Percentiles rank a stretch among this genome's conserved stretches.
These are phyloP conservation scores for Zeuzera pyrina DNA, from an alignment of 2,888 invertebrate genomes.

Conservation along the genomic window DNA sequence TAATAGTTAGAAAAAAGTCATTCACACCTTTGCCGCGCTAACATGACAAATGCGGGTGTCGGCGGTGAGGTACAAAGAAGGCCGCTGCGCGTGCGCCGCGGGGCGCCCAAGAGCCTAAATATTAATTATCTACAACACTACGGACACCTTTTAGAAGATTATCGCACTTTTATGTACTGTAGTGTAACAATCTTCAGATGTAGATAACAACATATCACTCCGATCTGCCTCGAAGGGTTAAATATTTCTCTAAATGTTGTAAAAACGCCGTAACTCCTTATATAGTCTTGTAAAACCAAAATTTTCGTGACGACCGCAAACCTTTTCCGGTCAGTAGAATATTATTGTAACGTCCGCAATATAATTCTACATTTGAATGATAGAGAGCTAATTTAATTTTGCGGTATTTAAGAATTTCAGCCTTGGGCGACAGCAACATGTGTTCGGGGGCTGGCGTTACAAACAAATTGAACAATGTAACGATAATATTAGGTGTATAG, in stretches of 20 bases:
- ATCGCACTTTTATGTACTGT: slow-evolving; percentile 53
- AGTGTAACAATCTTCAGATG: slow-evolving; percentile 53
- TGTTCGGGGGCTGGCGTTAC: slow-evolving; percentile 26
- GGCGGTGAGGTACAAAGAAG: slow-evolving; percentile 44
- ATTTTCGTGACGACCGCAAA: too few relatives aligned
- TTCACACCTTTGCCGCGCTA: slow-evolving; percentile 70
- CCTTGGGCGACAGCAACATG: slow-evolving; percentile 47
- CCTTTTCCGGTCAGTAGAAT: too few relatives aligned
- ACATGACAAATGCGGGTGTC: slow-evolving; percentile 67
- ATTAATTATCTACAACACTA: slow-evolving; percentile 69
- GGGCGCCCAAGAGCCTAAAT: slow-evolving; percentile 58
- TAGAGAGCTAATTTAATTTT: slow-evolving; percentile 48
- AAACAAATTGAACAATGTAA: slow-evolving; percentile 24
- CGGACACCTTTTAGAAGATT: slow-evolving; percentile 68
- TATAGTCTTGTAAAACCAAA: too few relatives aligned
- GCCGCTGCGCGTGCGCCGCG: slow-evolving; percentile 52
- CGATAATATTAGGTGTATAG: slow-evolving; percentile 31
- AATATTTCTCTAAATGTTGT: neutral
- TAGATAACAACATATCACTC: slow-evolving; percentile 34
- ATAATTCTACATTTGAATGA: neutral
- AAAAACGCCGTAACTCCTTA: too few relatives aligned
- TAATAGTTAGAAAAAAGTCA: slow-evolving; percentile 67
- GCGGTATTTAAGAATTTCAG: slow-evolving; percentile 44
- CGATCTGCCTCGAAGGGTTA: neutral
- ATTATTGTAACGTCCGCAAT: too few relatives aligned